A percentile compares a stretch with the other conserved stretches of the same genome.
Evolutionary conservation across 2,113 vertebrate species (phyloP).

Genomic region (Colaptes auratus): DNA sequence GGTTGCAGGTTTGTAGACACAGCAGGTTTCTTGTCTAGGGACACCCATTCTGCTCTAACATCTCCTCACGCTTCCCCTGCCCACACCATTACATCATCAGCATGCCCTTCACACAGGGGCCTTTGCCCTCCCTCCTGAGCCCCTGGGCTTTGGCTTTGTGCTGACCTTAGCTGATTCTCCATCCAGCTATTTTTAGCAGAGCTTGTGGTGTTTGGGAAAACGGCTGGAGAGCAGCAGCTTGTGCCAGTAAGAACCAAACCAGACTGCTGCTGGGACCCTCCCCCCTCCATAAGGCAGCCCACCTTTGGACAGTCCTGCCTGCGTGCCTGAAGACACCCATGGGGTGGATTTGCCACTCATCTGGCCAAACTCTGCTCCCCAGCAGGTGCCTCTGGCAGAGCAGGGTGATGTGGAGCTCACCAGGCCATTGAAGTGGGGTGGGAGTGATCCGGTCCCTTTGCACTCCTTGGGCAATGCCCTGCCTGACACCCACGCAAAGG

Average conservation of each 20-base stretch:
- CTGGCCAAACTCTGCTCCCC: background rate
- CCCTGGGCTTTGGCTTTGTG: background rate
- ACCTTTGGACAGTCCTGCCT: fast-evolving
- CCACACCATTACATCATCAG: background rate
- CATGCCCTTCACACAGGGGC: background rate
- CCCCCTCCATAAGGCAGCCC: background rate
- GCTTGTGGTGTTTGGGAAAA: background rate
- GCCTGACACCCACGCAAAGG: background rate
- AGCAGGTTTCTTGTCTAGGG: background rate
- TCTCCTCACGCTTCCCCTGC: background rate
- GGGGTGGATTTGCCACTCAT: background rate
- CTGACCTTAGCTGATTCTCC: conserved; percentile 12
- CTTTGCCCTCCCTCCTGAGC: background rate
- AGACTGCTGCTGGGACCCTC: background rate
- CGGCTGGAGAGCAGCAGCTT: background rate
- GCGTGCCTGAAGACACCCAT: background rate
- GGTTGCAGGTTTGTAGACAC: background rate
- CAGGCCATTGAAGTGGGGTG: background rate
- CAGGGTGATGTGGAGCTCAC: background rate
- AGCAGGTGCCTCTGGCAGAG: background rate
- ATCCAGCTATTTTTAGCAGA: background rate
- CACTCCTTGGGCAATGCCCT: background rate
- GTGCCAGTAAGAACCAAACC: background rate
- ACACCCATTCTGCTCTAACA: background rate
- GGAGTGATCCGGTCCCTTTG: background rate